Evolutionary conservation across 2,888 invertebrate species (phyloP).

Genomic region (Cylloceria caligata): DNA sequence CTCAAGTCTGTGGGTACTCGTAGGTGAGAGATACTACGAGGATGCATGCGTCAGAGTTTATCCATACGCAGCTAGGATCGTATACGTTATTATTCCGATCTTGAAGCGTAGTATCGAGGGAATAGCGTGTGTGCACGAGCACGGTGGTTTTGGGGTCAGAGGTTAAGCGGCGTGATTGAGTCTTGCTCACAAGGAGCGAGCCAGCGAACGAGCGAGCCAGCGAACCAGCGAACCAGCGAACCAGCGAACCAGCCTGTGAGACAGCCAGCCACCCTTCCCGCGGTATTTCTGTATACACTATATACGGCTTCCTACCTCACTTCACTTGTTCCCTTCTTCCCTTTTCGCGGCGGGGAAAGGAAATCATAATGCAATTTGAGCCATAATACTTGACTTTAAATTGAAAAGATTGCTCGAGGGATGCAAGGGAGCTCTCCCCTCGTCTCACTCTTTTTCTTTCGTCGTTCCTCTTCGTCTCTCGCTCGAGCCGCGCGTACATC

Average conservation of each 20-base stretch:
- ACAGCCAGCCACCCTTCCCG: no score
- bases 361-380: constrained; percentile 84
- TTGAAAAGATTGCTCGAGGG: constrained; percentile 85
- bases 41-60: background rate
- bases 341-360: constrained; percentile 75
- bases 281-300: constrained; percentile 22
- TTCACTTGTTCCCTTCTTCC: constrained; percentile 52
- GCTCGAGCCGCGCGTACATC: constrained; percentile 11
- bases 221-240: no score
- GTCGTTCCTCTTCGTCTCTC: constrained; percentile 47
- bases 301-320: constrained; percentile 57
- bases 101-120: background rate
- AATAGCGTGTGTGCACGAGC: constrained; percentile 35
- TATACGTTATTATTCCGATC: background rate
- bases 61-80: constrained; percentile 15
- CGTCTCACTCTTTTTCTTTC: constrained; percentile 20
- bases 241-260: constrained; percentile 68
- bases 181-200: constrained; percentile 82
- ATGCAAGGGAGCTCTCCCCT: constrained; percentile 79
- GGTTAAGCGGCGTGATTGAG: constrained; percentile 85
- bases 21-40: background rate
- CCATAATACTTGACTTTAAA: constrained; percentile 85
- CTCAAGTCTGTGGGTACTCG: background rate
- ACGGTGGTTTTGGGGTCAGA: constrained; percentile 77
- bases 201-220: constrained; percentile 76